These are phyloP conservation scores for Chrysodeixis includens DNA, from an alignment of 2,888 invertebrate genomes.

Conservation along the genomic window DNA sequence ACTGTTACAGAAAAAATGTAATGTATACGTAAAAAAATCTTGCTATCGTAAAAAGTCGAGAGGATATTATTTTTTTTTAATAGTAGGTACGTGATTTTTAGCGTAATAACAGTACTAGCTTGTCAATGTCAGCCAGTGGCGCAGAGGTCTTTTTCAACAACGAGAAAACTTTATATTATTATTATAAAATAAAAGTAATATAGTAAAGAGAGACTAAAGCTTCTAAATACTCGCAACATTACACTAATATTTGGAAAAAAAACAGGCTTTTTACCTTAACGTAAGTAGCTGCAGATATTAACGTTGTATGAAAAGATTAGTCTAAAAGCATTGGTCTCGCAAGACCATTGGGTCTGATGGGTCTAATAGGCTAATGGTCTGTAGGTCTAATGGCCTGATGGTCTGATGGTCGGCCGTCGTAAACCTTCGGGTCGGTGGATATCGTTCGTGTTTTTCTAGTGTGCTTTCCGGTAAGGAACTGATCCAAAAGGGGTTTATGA, in stretches of 20 bases:
- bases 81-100: too few species aligned
- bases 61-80: too few species aligned
- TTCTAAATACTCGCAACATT: background rate
- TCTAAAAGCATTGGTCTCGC: slow-evolving; percentile 52
- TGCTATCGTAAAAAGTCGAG: too few species aligned
- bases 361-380: slow-evolving; percentile 24
- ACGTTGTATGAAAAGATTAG: slow-evolving; percentile 51
- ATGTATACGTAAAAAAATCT: too few species aligned
- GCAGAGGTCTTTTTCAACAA: too few species aligned
- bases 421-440: slow-evolving; percentile 19
- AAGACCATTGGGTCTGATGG: slow-evolving; percentile 26
- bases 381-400: slow-evolving; percentile 32
- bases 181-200: background rate
- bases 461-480: background rate
- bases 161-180: too few species aligned
- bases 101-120: too few species aligned
- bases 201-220: background rate
- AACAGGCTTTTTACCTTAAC: slow-evolving; percentile 16
- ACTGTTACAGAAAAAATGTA: too few species aligned
- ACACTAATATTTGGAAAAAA: background rate
- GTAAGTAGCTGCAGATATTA: background rate
- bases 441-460: slow-evolving; percentile 13
- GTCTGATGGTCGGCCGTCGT: slow-evolving; percentile 22
- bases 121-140: too few species aligned
- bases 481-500: background rate